These are phyloP conservation scores for Branchinecta lynchi DNA, from an alignment of 1,140 invertebrate species.

Conservation along the genomic window DNA sequence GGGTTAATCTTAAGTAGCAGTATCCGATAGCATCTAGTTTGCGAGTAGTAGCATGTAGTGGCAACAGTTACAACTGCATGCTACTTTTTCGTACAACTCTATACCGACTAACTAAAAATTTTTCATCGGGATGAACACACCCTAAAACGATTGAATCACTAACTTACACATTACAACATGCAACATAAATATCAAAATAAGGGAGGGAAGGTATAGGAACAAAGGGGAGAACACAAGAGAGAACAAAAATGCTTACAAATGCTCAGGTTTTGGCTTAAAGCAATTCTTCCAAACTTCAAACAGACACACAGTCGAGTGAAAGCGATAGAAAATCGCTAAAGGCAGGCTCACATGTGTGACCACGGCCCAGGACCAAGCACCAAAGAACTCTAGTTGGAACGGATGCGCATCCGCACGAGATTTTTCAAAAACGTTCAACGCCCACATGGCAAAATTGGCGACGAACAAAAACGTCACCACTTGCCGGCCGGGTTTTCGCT, in stretches of 20 bases:
- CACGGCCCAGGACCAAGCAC: conserved; percentile 65
- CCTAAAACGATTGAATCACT: too few relatives aligned
- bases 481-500: conserved; percentile 36
- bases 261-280: conserved; percentile 33
- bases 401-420: conserved; percentile 58
- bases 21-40: too few relatives aligned
- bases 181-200: too few relatives aligned
- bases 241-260: conserved; percentile 16
- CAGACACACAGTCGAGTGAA: conserved; percentile 62
- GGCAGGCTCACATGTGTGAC: conserved; percentile 72
- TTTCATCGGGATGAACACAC: too few relatives aligned
- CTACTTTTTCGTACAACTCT: too few relatives aligned
- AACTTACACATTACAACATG: too few relatives aligned
- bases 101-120: too few relatives aligned
- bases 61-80: too few relatives aligned
- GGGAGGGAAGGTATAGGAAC: too few relatives aligned
- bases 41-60: too few relatives aligned
- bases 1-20: too few relatives aligned
- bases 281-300: conserved; percentile 59
- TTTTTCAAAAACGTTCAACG: conserved; percentile 65
- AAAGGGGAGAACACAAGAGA: too few relatives aligned
- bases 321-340: conserved; percentile 68
- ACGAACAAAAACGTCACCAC: conserved; percentile 61
- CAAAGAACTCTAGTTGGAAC: conserved; percentile 58
- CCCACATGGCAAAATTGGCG: conserved; percentile 69